Base-by-base conservation (phyloP, 2,888 invertebrate genomes). In the Eupithecia insigniata region DNA sequence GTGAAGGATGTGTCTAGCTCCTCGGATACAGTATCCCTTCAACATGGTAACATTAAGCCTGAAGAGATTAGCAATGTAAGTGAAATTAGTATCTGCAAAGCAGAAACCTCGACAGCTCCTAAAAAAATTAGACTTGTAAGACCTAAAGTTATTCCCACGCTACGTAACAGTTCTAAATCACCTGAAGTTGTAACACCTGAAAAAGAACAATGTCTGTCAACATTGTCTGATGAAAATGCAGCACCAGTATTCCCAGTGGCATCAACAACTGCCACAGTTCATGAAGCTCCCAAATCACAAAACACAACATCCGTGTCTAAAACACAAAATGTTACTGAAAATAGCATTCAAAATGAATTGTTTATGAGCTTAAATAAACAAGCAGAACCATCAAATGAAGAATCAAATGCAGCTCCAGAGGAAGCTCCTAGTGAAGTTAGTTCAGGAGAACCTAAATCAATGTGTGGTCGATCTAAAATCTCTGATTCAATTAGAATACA, bases 51-150 rank as follows among this genome's bases (percentile, higher is more conserved):
- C 87, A 83, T 86, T 81, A 91, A 89, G 82, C 87, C 88, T 82
- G 90, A 92, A 87, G 91, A 91, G 87, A 90, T 89, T 90, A 92
- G 89, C 87, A 90, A 88, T 88, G 81, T 92, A 89, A 92, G 89
- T 88, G 93, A 92, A 88, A 86, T 91, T 84, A 93, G 89, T 90
- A 87, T 93, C 88, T 92, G 93, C 90, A 91, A 92, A 92, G 92
- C 93, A 88, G 94, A 94, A 87, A 91, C 92, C 70, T 92, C 93
- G 71, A 83, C 88, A 77, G 89, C 88, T 89, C 87, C 92, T 82
- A 93, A 91, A 85, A 94, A 90, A 90, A 92, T 94, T 83, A 94
- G 91, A 85, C 90, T 94, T 80, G 87, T 91, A 84, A 91, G 93
- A 86, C 92, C 91, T 87, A 93, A 91, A 90, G 72, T 81, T 81